These are phyloP conservation scores for Rhagonycha lutea DNA, from an alignment of 2,888 invertebrate genomes.

Conservation along the genomic window DNA sequence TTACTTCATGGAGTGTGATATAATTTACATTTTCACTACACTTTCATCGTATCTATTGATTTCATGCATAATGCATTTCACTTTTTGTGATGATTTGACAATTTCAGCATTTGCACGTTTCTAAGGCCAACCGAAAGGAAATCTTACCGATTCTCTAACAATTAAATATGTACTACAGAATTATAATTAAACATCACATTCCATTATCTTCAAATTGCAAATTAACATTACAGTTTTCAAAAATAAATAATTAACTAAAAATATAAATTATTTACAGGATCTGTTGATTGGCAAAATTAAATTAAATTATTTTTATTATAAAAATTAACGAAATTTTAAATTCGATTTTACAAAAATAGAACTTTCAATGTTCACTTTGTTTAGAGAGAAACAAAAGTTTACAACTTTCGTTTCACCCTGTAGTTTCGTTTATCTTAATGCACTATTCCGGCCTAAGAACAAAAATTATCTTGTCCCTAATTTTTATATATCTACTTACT, in stretches of 20 bases:
- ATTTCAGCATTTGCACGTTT: not conserved
- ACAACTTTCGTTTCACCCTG: not conserved
- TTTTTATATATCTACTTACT: not conserved
- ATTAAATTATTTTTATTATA: not conserved
- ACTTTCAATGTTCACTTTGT: not conserved
- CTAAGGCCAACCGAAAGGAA: not conserved
- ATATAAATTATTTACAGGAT: not conserved
- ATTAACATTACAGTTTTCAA: not conserved
- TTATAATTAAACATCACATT: not conserved
- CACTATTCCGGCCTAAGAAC: not conserved
- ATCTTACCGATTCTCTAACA: not conserved
- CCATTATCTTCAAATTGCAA: not conserved
- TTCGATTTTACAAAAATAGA: not conserved
- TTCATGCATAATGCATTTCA: not conserved
- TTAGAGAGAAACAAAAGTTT: not conserved
- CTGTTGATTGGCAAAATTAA: not conserved
- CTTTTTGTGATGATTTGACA: slow-evolving; percentile 1
- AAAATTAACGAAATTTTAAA: not conserved
- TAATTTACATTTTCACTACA: not conserved
- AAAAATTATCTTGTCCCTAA: not conserved
- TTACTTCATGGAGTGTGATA: not conserved
- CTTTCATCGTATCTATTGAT: not conserved
- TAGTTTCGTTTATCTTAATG: not conserved
- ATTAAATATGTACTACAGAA: not conserved
- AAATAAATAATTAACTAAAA: not conserved